Base-by-base conservation (phyloP, 2,113 vertebrate genomes). In the Pterocles gutturalis region DNA sequence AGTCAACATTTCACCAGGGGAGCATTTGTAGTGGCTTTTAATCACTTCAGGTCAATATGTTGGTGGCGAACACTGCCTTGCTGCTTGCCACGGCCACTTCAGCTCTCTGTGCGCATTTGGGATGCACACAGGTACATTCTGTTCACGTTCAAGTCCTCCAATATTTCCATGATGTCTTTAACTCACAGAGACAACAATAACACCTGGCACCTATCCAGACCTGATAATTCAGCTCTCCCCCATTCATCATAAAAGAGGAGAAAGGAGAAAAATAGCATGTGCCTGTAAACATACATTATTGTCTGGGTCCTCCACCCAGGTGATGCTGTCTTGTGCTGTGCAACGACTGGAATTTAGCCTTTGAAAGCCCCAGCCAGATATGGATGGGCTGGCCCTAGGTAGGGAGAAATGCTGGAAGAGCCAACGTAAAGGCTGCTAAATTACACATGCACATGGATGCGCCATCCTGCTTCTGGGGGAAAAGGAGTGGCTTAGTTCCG, bases 71-170 rank as follows among this genome's bases (percentile, higher is more conserved):
- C 57, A 10, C 61, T 66, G 61, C 51, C 46, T 82, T 75, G 25
- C 53, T 69, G 43, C 58, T 51, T 82, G 73, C 49, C 77, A 54
- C 0, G 0, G 58, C 78, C 38, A 13, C 87, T 31, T 36, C 6
- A 51, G 75, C 75, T 83, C 51, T 69, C n/a, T 1, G 5, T 18
- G 49, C 0, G 0, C 0, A 0, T 65, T 83, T 87, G 46, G 49
- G 81, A 87, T 90, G 78, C 55, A 60, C 78, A 43, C 67, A 95
- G 91, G 82, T 90, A 87, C 55, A 14, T 24, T 66, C 62, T 77
- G 77, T 80, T 78, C 36, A 14, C 76, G 20, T 76, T 38, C 46
- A 38, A 67, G 65, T n/a, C 28, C 43, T 54, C 57, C 71, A 22
- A 1, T 86, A 49, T 77, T 97, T 93, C 78, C 89, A 24, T 85